Conservation (phyloP, 2,113 vertebrate genomes). For the Loxodonta africana region DNA sequence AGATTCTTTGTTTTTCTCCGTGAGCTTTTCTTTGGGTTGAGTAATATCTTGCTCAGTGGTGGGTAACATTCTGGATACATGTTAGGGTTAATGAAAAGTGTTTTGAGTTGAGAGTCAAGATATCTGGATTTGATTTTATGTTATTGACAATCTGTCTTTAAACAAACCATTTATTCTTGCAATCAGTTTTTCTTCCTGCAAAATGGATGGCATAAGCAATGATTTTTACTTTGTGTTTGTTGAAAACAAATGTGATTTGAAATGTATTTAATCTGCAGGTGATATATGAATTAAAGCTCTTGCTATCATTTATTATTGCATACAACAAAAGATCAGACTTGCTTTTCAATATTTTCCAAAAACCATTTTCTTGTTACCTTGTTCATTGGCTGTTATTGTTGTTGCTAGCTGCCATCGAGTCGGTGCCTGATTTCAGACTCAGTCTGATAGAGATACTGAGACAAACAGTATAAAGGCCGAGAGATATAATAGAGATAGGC, state of each 20-base stretch:
- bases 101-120: slow-evolving; percentile 55
- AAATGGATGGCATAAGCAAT: slow-evolving; percentile 72
- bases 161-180: slow-evolving; percentile 51
- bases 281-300: slow-evolving; percentile 43
- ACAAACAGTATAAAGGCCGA: not conserved
- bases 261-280: slow-evolving; percentile 65
- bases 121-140: slow-evolving; percentile 35
- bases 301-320: slow-evolving; percentile 44
- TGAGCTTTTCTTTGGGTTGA: not conserved
- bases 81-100: slow-evolving; percentile 58
- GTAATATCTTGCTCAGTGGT: not conserved
- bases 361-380: slow-evolving; percentile 22
- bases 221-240: slow-evolving; percentile 56
- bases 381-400: not conserved
- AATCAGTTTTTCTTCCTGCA: slow-evolving; percentile 72
- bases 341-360: not conserved
- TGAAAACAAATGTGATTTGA: slow-evolving; percentile 62
- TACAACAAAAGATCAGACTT: slow-evolving; percentile 58
- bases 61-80: not conserved
- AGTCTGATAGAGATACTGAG: not conserved
- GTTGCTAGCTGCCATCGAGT: not conserved
- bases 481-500: not conserved
- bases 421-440: not conserved
- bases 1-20: not conserved
- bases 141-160: slow-evolving; percentile 63